phyloP scores from a whole-genome alignment of 2,888 invertebrate species.

The Sinotaia quadrata region DNA sequence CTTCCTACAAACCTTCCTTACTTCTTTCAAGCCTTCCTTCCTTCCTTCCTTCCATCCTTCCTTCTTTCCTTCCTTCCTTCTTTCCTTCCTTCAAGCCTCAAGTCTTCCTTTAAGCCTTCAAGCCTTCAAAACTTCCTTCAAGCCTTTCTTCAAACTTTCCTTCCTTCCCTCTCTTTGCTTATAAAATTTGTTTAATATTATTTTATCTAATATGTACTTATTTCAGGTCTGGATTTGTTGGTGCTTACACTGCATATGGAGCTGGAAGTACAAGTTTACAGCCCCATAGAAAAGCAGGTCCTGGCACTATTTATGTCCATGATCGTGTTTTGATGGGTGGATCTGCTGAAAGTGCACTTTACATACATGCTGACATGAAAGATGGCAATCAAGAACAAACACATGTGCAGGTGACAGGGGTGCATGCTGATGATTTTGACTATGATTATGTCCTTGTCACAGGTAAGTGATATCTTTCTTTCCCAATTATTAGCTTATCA shows the following conservation, averaged over 20 bases:
- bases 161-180: too few relatives aligned
- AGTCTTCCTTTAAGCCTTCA: too few relatives aligned
- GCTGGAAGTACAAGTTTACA: constrained; percentile 44
- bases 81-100: too few relatives aligned
- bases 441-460: constrained; percentile 45
- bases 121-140: too few relatives aligned
- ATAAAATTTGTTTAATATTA: too few relatives aligned
- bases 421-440: constrained; percentile 36
- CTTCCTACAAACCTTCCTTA: too few relatives aligned
- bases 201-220: too few relatives aligned
- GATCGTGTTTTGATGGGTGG: constrained; percentile 36
- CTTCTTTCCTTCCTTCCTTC: too few relatives aligned
- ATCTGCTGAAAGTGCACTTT: constrained; percentile 37
- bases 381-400: constrained; percentile 47
- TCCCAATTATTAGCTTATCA: too few relatives aligned
- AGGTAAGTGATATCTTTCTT: constrained; percentile 39
- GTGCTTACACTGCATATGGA: constrained; percentile 50
- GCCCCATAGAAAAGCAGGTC: constrained; percentile 50
- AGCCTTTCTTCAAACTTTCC: too few relatives aligned
- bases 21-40: too few relatives aligned
- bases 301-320: constrained; percentile 54
- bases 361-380: constrained; percentile 43
- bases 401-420: constrained; percentile 44
- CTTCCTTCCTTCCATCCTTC: too few relatives aligned
- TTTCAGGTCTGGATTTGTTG: constrained; percentile 48